Conservation (phyloP, 2,888 invertebrate genomes). For the Homarus gammarus region DNA sequence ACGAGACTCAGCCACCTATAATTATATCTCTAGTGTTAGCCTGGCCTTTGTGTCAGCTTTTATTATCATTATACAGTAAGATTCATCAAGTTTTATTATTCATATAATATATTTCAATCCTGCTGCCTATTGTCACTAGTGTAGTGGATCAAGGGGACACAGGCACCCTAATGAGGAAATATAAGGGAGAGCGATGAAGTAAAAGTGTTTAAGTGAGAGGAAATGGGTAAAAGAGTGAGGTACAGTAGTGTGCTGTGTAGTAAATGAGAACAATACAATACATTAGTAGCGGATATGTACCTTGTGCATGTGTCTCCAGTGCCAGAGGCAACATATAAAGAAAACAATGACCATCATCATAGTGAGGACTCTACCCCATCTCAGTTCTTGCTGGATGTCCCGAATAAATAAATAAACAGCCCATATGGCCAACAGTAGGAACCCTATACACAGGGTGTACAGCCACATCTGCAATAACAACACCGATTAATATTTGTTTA, state of each 20-base stretch:
- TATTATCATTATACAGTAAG: too few species aligned
- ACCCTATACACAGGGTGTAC: slow-evolving; percentile 30
- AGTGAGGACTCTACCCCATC: slow-evolving; percentile 36
- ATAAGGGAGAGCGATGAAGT: background rate
- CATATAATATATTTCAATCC: too few species aligned
- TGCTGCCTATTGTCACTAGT: too few species aligned
- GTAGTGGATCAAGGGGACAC: too few species aligned
- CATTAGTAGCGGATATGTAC: too few species aligned
- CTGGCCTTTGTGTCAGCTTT: too few species aligned
- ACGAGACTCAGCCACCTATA: slow-evolving; percentile 46
- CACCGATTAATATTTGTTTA: background rate
- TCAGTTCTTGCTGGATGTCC: slow-evolving; percentile 54
- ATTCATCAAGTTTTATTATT: too few species aligned
- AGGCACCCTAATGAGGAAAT: background rate
- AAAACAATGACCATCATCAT: slow-evolving; percentile 49
- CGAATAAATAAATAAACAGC: slow-evolving; percentile 44
- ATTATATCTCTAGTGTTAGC: background rate
- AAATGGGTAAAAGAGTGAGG: too few species aligned
- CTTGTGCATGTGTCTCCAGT: slow-evolving; percentile 66
- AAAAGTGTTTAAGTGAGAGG: too few species aligned
- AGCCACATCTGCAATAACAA: slow-evolving; percentile 48
- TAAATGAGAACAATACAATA: too few species aligned
- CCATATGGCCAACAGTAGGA: slow-evolving; percentile 44
- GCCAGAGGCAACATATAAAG: slow-evolving; percentile 65
- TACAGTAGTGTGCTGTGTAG: too few species aligned